Evolutionary conservation across 2,113 vertebrate genomes (phyloP).

Genomic region (Tringa solitaria): DNA sequence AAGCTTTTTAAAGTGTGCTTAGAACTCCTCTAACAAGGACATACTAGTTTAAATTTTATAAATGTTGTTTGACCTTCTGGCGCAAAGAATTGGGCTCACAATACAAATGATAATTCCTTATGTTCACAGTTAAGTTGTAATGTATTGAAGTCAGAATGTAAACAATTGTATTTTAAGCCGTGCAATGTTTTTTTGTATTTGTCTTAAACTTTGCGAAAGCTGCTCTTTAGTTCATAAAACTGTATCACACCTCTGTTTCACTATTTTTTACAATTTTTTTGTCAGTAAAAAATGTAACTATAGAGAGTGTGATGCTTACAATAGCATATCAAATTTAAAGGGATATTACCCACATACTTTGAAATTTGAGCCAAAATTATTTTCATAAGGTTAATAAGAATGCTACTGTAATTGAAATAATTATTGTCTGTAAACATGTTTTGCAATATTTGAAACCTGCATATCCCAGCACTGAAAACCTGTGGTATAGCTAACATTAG

Average conservation of each 20-base stretch:
- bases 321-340: neutral
- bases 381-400: neutral
- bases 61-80: constrained; percentile 16
- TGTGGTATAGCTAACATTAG: neutral
- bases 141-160: constrained; percentile 57
- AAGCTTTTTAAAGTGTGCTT: neutral
- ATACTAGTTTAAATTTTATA: neutral
- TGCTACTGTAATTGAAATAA: neutral
- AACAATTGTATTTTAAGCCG: constrained; percentile 58
- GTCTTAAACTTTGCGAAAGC: constrained; percentile 61
- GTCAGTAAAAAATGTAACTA: neutral
- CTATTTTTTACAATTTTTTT: neutral
- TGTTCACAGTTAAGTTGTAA: neutral
- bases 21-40: neutral
- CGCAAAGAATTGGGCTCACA: neutral
- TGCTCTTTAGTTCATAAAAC: constrained; percentile 58
- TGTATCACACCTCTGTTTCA: constrained; percentile 22
- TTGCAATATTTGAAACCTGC: neutral
- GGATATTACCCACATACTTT: neutral
- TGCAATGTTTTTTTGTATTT: constrained; percentile 67
- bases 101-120: neutral
- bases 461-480: neutral
- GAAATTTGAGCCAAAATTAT: constrained; percentile 16
- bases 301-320: neutral
- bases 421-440: neutral